Percentiles rank a stretch among this genome's conserved stretches.
Evolutionary conservation across 2,888 invertebrate genomes (phyloP).

Genomic region (Teinopalpus imperialis): DNA sequence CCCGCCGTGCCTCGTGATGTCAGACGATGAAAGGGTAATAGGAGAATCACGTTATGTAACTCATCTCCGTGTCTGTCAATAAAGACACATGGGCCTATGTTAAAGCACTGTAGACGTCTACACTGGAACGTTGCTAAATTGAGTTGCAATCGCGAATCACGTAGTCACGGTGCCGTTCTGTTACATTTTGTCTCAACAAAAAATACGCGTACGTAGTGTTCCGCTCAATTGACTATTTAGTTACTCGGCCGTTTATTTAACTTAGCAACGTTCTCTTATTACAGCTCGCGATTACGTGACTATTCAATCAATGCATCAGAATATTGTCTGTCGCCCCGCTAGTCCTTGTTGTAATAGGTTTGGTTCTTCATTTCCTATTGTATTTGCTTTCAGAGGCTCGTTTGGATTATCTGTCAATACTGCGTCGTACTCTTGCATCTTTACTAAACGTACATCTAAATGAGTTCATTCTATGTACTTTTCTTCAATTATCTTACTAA

Average conservation of each 20-base stretch:
- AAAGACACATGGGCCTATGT: too few relatives aligned
- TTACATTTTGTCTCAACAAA: slow-evolving; percentile 14
- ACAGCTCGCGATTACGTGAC: slow-evolving; percentile 15
- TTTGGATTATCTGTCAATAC: neutral
- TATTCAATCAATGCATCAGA: slow-evolving; percentile 2
- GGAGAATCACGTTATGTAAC: too few relatives aligned
- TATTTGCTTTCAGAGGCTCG: neutral
- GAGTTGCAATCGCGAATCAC: slow-evolving; percentile 20
- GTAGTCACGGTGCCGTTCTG: slow-evolving; percentile 8
- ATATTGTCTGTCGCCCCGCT: slow-evolving; percentile 1
- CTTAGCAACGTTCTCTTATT: slow-evolving; percentile 11
- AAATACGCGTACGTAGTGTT: slow-evolving; percentile 27
- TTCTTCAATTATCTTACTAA: too few relatives aligned
- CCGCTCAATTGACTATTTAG: slow-evolving; percentile 27
- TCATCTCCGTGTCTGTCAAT: too few relatives aligned
- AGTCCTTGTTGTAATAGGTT: slow-evolving; percentile 2
- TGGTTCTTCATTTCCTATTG: neutral
- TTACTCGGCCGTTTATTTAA: slow-evolving; percentile 30
- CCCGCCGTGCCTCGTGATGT: too few relatives aligned
- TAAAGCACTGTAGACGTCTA: slow-evolving; percentile 21
- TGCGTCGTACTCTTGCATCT: neutral
- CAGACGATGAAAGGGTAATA: too few relatives aligned
- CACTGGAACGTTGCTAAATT: slow-evolving; percentile 20
- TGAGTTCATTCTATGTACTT: too few relatives aligned
- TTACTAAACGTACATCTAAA: neutral